These are phyloP conservation scores for Paraplagusia blochii DNA, from an alignment of 2,113 vertebrate species.

Conservation along the genomic window DNA sequence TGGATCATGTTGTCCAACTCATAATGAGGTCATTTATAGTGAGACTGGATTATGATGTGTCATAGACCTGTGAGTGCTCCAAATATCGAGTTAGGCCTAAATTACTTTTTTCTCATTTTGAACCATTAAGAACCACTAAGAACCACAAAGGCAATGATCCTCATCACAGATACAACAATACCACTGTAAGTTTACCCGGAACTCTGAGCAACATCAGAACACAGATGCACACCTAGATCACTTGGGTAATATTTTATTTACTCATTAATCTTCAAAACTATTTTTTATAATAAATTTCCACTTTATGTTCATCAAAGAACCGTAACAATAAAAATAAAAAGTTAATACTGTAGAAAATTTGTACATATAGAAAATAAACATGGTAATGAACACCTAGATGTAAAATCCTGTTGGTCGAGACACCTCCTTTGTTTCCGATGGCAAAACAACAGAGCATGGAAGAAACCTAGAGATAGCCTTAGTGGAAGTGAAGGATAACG, in stretches of 20 bases:
- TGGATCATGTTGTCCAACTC: too few relatives aligned
- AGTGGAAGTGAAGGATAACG: background rate
- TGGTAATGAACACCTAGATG: constrained; percentile 75
- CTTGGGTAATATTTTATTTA: constrained; percentile 84
- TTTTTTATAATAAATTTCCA: constrained; percentile 85
- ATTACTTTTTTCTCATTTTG: too few relatives aligned
- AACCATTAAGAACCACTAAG: too few relatives aligned
- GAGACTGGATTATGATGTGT: too few relatives aligned
- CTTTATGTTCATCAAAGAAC: constrained; percentile 84
- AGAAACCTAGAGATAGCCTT: constrained; percentile 27
- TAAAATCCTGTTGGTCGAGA: constrained; percentile 60
- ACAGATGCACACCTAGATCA: constrained; percentile 48
- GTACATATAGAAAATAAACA: constrained; percentile 83
- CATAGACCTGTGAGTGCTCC: too few relatives aligned
- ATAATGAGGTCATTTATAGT: too few relatives aligned
- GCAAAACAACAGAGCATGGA: constrained; percentile 59
- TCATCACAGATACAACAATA: too few relatives aligned
- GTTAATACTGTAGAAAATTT: constrained; percentile 83
- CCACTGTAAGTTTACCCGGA: background rate
- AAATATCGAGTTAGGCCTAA: too few relatives aligned
- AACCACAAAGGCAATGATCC: too few relatives aligned
- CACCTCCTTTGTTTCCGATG: constrained; percentile 57
- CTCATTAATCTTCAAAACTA: constrained; percentile 85
- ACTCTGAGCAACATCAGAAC: constrained; percentile 21
- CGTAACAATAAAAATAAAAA: constrained; percentile 84